Evolutionary conservation across 2,888 invertebrate genomes (phyloP).

Genomic region (Exocentrus adspersus): DNA sequence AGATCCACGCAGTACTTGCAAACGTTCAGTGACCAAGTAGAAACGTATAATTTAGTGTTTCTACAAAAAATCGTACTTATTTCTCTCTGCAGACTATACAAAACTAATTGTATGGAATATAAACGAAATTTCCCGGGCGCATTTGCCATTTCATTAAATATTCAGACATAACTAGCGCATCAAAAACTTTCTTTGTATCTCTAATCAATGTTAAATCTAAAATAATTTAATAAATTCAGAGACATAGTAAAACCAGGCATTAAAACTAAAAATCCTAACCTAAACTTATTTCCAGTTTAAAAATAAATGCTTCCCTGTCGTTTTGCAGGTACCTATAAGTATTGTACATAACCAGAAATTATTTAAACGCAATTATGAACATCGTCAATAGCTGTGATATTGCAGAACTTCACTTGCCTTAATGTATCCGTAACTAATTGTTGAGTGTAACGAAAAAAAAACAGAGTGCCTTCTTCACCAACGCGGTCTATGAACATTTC

Average conservation of each 20-base stretch:
- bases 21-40: too few relatives aligned
- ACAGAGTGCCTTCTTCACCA: conserved; percentile 56
- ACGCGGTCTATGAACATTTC: conserved; percentile 36
- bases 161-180: too few relatives aligned
- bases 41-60: too few relatives aligned
- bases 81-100: too few relatives aligned
- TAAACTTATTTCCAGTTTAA: background rate
- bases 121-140: too few relatives aligned
- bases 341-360: conserved; percentile 19
- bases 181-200: too few relatives aligned
- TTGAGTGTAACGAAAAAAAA: conserved; percentile 51
- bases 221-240: too few relatives aligned
- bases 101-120: too few relatives aligned
- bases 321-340: conserved; percentile 22
- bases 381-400: conserved; percentile 62
- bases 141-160: background rate
- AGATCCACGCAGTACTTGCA: too few relatives aligned
- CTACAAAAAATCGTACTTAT: background rate
- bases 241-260: too few relatives aligned
- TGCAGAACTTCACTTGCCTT: conserved; percentile 58
- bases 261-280: too few relatives aligned
- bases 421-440: conserved; percentile 42
- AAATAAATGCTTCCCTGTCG: background rate
- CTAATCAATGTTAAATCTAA: too few relatives aligned
- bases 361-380: conserved; percentile 41